Evolutionary conservation across 2,113 vertebrate species (phyloP).

Genomic region (Pollimyrus isidori): DNA sequence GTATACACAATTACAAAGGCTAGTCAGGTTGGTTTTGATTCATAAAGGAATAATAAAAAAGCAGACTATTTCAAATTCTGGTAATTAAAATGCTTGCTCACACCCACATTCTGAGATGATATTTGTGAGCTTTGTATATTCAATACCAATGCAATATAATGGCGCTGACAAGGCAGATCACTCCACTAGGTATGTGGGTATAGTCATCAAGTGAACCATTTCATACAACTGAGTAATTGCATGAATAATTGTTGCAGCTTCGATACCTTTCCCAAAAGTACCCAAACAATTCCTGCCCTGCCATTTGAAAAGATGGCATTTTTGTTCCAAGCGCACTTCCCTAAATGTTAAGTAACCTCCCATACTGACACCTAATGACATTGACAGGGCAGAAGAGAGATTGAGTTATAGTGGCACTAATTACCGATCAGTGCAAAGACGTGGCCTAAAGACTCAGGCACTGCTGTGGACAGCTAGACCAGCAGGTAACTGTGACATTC

Average conservation of each 20-base stretch:
- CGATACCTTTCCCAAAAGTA: neutral
- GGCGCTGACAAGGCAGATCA: neutral
- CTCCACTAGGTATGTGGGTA: neutral
- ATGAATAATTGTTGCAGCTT: neutral
- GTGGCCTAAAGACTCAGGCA: neutral
- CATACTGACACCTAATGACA: neutral
- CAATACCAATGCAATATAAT: neutral
- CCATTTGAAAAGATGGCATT: neutral
- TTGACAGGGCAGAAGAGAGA: neutral
- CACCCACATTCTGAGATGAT: neutral
- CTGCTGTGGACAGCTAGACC: neutral
- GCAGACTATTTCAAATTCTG: neutral
- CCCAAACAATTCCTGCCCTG: neutral
- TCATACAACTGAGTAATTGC: neutral
- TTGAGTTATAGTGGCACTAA: neutral
- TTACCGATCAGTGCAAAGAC: neutral
- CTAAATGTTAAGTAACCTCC: neutral
- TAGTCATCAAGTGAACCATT: neutral
- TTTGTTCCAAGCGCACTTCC: neutral
- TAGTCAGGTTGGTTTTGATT: neutral
- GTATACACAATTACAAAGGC: neutral
- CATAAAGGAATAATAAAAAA: neutral
- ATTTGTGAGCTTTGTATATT: neutral
- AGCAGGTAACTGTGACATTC: neutral
- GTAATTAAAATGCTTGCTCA: neutral